Percentiles rank a stretch among this genome's conserved stretches.
These are phyloP conservation scores for Sebastes kiyomatsui DNA, from an alignment of 2,797 vertebrate species.

Conservation along the genomic window DNA sequence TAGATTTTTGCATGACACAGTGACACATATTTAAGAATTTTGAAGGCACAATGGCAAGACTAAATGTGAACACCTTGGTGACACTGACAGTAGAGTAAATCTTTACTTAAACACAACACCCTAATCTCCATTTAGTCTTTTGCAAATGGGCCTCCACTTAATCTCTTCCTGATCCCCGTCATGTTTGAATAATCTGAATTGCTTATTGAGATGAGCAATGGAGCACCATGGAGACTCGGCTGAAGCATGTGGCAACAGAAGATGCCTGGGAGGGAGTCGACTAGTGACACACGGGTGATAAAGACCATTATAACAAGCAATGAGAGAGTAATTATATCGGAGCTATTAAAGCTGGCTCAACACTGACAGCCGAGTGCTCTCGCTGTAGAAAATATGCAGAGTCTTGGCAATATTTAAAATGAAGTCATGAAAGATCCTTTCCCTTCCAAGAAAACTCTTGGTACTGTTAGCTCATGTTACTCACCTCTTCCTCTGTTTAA, in stretches of 20 bases:
- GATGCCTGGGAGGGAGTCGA: slow-evolving; percentile 28
- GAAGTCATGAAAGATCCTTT: neutral
- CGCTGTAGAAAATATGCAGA: neutral
- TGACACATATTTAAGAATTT: neutral
- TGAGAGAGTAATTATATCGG: slow-evolving; percentile 24
- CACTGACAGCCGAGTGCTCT: neutral
- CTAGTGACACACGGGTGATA: slow-evolving; percentile 49
- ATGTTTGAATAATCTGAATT: slow-evolving; percentile 4
- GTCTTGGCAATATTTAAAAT: slow-evolving; percentile 1
- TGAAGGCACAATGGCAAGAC: neutral
- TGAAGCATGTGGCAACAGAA: slow-evolving; percentile 9
- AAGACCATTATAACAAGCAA: slow-evolving; percentile 28
- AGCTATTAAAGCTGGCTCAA: slow-evolving; percentile 20
- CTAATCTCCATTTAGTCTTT: neutral
- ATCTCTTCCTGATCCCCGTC: neutral
- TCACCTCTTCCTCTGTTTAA: neutral
- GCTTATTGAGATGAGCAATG: slow-evolving; percentile 16
- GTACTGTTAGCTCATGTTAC: neutral
- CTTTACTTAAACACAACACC: neutral
- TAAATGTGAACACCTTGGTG: neutral
- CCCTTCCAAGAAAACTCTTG: neutral
- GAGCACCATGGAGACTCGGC: slow-evolving; percentile 11
- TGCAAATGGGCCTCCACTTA: neutral
- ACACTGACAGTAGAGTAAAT: neutral
- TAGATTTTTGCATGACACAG: neutral